phyloP scores from a whole-genome alignment of 2,797 vertebrate genomes.

The Hafferia zeledoni region DNA sequence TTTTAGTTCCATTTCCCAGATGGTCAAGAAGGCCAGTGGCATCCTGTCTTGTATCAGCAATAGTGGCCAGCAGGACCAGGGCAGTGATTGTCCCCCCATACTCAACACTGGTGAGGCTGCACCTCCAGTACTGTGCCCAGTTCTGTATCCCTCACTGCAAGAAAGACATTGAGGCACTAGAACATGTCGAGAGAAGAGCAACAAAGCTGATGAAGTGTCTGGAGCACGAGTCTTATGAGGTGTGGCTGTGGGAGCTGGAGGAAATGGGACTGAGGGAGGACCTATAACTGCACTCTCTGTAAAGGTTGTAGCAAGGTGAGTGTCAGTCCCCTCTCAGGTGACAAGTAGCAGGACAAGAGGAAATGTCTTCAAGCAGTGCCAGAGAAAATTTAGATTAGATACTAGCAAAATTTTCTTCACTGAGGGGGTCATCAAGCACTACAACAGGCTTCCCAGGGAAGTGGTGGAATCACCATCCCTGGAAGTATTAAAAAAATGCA shows the following conservation, averaged over 20 bases:
- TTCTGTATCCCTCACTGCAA: neutral
- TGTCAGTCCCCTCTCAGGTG: neutral
- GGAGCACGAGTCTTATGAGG: neutral
- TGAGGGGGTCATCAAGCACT: neutral
- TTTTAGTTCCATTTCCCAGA: neutral
- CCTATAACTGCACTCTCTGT: no score
- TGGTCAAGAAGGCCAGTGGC: neutral
- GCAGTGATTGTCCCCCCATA: rapidly evolving
- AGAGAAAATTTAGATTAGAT: neutral
- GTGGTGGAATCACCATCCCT: rapidly evolving
- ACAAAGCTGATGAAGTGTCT: neutral
- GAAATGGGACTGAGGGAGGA: neutral
- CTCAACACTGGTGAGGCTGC: neutral
- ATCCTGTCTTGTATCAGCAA: neutral
- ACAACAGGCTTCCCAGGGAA: neutral
- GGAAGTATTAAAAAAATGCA: neutral
- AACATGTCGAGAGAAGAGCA: neutral
- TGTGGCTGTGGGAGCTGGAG: rapidly evolving
- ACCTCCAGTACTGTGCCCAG: neutral
- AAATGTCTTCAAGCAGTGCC: neutral
- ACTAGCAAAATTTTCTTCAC: neutral
- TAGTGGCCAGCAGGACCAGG: neutral
- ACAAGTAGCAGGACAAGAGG: neutral
- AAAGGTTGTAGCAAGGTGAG: rapidly evolving
- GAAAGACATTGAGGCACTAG: neutral